A percentile compares a stretch with the other conserved stretches of the same genome.
Conservation (phyloP, 2,888 invertebrate genomes). For the Corbicula japonica region DNA sequence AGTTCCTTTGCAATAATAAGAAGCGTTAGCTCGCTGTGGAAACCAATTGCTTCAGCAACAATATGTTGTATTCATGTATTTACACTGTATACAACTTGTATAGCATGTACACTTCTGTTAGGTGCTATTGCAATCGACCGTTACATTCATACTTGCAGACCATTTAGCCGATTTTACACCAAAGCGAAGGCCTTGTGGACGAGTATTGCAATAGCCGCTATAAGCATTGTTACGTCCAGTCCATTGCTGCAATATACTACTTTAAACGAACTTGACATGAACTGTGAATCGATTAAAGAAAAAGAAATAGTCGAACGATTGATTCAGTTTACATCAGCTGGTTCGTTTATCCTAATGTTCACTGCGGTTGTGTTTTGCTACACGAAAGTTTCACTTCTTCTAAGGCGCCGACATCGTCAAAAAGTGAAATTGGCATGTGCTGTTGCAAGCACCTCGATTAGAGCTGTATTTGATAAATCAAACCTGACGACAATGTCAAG, state of each 20-base stretch:
- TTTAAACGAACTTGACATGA: neutral
- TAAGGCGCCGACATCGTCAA: conserved; percentile 5
- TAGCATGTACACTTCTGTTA: neutral
- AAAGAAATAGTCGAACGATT: neutral
- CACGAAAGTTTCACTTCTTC: neutral
- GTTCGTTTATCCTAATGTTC: neutral
- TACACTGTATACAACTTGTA: conserved; percentile 1
- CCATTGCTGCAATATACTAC: neutral
- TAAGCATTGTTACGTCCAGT: neutral
- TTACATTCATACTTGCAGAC: conserved; percentile 8
- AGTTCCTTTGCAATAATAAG: neutral
- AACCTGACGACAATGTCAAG: too few relatives aligned
- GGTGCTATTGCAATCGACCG: conserved; percentile 5
- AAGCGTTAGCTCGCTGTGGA: neutral
- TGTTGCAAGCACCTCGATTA: neutral
- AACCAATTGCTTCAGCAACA: neutral
- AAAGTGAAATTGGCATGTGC: neutral
- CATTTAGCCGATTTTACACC: neutral
- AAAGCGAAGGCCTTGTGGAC: conserved; percentile 1
- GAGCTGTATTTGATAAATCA: too few relatives aligned
- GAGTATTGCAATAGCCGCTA: neutral
- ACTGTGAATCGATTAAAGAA: neutral
- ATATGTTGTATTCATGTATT: conserved; percentile 6
- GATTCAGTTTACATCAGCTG: neutral
- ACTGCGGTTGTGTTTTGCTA: conserved; percentile 2